Percentiles rank a stretch among this genome's conserved stretches.
These are phyloP conservation scores for Oplegnathus fasciatus DNA, from an alignment of 2,113 vertebrate genomes.

Conservation along the genomic window DNA sequence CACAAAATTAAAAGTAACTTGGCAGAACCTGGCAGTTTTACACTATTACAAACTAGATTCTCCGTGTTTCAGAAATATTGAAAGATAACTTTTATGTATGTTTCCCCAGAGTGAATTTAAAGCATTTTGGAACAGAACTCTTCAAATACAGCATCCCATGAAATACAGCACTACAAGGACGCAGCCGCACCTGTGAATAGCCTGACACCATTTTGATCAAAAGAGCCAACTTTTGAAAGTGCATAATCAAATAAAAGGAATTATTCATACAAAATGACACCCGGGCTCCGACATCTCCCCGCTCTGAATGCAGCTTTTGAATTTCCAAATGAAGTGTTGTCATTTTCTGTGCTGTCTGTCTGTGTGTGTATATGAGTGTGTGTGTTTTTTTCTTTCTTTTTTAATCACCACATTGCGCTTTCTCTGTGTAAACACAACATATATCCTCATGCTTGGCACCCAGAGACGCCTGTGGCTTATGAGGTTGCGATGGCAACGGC, in stretches of 20 bases:
- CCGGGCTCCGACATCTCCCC: constrained; percentile 44
- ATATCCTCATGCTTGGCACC: constrained; percentile 49
- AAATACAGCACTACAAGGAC: constrained; percentile 52
- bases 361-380: background rate
- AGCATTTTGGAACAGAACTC: constrained; percentile 56
- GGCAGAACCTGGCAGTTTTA: constrained; percentile 5
- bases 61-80: constrained; percentile 9
- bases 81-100: constrained; percentile 12
- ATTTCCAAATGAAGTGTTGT: constrained; percentile 72
- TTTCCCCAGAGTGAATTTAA: constrained; percentile 54
- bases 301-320: constrained; percentile 61
- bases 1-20: background rate
- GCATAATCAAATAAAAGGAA: constrained; percentile 80
- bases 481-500: constrained; percentile 69
- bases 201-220: constrained; percentile 75
- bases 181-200: constrained; percentile 58
- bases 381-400: constrained; percentile 12
- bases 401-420: constrained; percentile 58
- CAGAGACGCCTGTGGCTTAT: constrained; percentile 60
- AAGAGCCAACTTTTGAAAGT: constrained; percentile 73
- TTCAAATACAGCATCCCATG: constrained; percentile 54
- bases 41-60: constrained; percentile 5
- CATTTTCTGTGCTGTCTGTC: constrained; percentile 47
- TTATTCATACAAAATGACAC: constrained; percentile 80
- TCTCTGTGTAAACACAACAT: constrained; percentile 63